Conservation (phyloP, 2,888 invertebrate species). For the Candidula unifasciata region DNA sequence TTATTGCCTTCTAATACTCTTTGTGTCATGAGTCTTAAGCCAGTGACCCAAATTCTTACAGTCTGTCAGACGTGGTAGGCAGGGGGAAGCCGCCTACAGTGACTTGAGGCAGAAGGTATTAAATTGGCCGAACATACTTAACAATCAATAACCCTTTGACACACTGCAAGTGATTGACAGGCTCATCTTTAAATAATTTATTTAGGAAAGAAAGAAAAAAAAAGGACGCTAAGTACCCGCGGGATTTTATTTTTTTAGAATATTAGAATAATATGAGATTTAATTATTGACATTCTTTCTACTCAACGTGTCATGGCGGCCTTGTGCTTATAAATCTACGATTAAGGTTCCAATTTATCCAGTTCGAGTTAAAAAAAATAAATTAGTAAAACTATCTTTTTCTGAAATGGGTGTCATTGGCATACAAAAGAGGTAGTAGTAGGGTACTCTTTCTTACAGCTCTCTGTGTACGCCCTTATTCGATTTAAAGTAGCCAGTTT, state of each 20-base stretch:
- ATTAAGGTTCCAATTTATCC: neutral
- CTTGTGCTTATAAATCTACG: too few species aligned
- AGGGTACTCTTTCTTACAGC: too few species aligned
- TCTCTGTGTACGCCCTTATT: too few species aligned
- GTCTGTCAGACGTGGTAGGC: neutral
- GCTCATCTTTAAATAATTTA: neutral
- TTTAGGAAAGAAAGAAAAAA: too few species aligned
- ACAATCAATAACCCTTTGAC: conserved; percentile 15
- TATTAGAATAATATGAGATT: conserved; percentile 1
- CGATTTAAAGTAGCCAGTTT: too few species aligned
- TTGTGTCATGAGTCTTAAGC: neutral
- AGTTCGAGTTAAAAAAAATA: conserved; percentile 2
- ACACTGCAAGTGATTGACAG: conserved; percentile 23
- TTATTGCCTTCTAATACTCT: neutral
- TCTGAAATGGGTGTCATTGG: too few species aligned
- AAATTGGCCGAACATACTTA: neutral
- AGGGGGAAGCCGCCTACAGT: too few species aligned
- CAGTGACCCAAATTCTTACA: neutral
- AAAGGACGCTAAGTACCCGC: neutral
- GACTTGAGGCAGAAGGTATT: too few species aligned
- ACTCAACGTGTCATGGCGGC: neutral
- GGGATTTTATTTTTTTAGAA: conserved; percentile 12
- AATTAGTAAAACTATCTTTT: too few species aligned
- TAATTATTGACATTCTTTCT: conserved; percentile 21
- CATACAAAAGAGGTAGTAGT: too few species aligned